Conservation (phyloP, 2,797 vertebrate species). For the Enteromius unitaeniatus region DNA sequence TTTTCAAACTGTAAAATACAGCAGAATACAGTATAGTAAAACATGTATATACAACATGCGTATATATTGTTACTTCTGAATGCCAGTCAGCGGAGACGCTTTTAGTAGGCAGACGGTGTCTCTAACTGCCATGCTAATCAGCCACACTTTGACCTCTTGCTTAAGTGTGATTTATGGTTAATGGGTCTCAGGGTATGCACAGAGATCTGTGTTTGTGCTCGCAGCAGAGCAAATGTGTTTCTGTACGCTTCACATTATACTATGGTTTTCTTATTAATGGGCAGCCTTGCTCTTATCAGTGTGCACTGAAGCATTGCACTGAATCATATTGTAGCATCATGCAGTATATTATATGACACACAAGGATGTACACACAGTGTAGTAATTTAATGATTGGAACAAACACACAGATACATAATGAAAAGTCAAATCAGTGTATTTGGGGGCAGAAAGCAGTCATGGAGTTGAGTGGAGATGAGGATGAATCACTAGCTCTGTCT, state of each 20-base stretch:
- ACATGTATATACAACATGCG: background rate
- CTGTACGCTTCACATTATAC: background rate
- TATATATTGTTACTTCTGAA: slow-evolving; percentile 7
- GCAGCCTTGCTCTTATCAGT: background rate
- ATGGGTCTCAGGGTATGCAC: background rate
- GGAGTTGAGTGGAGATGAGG: slow-evolving; percentile 15
- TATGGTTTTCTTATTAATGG: background rate
- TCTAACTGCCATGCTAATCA: slow-evolving; percentile 12
- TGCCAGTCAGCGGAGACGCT: background rate
- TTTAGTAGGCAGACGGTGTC: slow-evolving; percentile 8
- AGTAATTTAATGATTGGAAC: slow-evolving; percentile 24
- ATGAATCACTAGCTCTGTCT: slow-evolving; percentile 30
- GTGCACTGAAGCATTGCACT: background rate
- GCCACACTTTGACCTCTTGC: background rate
- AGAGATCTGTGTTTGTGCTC: background rate
- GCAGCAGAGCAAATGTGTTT: background rate
- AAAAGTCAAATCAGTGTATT: slow-evolving; percentile 5
- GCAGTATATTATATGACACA: slow-evolving; percentile 11
- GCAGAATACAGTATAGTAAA: background rate
- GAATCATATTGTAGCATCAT: background rate
- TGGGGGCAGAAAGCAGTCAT: background rate
- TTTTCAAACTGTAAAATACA: background rate
- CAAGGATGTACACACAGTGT: background rate
- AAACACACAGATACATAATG: slow-evolving; percentile 6
- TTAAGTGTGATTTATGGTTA: slow-evolving; percentile 24